Evolutionary conservation across 35 echinoderm and acorn worm species (phyloP).

Genomic region (Holothuria glaberrima): DNA sequence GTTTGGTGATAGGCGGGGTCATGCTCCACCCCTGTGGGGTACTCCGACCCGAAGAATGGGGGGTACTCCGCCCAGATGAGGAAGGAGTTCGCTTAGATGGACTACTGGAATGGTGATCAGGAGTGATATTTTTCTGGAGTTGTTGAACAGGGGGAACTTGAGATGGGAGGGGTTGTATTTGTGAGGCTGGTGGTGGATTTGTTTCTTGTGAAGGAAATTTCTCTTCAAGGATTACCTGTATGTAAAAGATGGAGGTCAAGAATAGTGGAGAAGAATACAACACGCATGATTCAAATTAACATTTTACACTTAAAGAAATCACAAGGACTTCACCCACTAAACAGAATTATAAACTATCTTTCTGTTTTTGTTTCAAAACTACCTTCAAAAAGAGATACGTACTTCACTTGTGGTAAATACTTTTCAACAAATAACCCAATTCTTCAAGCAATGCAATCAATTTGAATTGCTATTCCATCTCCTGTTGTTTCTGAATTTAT

Average conservation of each 20-base stretch:
- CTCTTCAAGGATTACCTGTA: slow-evolving; percentile 36
- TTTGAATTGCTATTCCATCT: no score
- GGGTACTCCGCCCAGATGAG: slow-evolving; percentile 45
- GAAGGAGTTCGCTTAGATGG: slow-evolving; percentile 32
- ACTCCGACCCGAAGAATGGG: slow-evolving; percentile 56
- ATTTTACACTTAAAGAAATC: no score
- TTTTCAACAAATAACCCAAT: slow-evolving; percentile 9
- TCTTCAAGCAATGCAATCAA: no score
- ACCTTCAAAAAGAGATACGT: no score
- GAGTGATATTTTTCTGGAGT: slow-evolving; percentile 9
- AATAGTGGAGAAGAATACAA: not conserved
- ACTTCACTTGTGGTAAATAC: not conserved
- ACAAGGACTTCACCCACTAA: no score
- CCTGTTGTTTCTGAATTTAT: no score
- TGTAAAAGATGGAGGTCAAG: not conserved
- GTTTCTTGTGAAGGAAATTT: slow-evolving; percentile 10
- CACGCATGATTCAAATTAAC: not conserved
- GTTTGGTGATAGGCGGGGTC: slow-evolving; percentile 42
- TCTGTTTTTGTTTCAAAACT: no score
- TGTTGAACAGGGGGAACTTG: slow-evolving; percentile 48
- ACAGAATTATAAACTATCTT: no score
- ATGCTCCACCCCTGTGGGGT: slow-evolving; percentile 46
- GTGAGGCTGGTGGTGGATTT: slow-evolving; percentile 3
- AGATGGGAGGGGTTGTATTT: slow-evolving; percentile 35
- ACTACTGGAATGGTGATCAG: slow-evolving; percentile 33